Evolutionary conservation across 2,113 vertebrate genomes (phyloP), one percentile per base, ranked within the genome.

Genomic region (Aegotheles bennettii): DNA sequence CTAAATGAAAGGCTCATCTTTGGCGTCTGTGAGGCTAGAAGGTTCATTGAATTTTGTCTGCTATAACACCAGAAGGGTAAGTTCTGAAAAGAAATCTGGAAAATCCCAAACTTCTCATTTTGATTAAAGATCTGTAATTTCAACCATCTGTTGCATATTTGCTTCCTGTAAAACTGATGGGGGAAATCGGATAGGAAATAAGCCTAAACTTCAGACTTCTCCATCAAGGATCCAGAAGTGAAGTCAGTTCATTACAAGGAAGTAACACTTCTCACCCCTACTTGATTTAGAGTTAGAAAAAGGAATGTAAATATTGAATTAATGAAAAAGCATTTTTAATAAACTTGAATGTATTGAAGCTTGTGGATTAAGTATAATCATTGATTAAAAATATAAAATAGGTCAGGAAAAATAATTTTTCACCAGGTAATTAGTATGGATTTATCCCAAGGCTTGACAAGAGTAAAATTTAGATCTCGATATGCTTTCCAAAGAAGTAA

Each of bases 341-440:
- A 91, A 87, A 82, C 28, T 82, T 87, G 69, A 91, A 60, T 60
- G 79, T 64, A 91, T 79, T 85, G 36, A 91, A 84, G 70, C 51
- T 93, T 76, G 31, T 95, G 61, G 94, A 96, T 95, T 95, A 96
- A 91, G 93, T 78, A 95, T 93, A 78, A 87, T 59, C 61, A 85
- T 64, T 91, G 65, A 96, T 96, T 87, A 94, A 94, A 92, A 93
- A 64, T 42, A 71, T 82, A 60, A 82, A 78, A 82, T 43, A 89
- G 65, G 84, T 78, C 84, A 90, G 48, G 11, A 68, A 91, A 93
- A 76, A 89, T 68, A 91, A 90, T 94, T 94, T n/a, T n/a, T n/a
- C n/a, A n/a, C n/a, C n/a, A n/a, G n/a, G n/a, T n/a, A n/a, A n/a
- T n/a, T n/a, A n/a, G n/a, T n/a, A n/a, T n/a, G n/a, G n/a, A n/a